These are phyloP conservation scores for Brachyhypopomus occidentalis DNA, from an alignment of 2,113 vertebrate genomes.

Conservation along the genomic window DNA sequence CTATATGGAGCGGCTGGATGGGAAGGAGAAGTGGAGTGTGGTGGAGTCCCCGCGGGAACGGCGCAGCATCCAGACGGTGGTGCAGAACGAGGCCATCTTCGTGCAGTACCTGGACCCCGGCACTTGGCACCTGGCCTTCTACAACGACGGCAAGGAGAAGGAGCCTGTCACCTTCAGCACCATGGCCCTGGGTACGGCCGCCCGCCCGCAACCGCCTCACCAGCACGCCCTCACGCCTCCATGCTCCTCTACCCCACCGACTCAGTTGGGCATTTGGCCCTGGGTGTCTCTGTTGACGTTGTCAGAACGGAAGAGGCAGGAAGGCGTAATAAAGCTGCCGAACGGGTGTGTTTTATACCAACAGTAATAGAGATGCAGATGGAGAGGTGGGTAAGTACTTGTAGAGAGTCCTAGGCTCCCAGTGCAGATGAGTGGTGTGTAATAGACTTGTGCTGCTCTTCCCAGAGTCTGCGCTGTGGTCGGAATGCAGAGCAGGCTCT, in stretches of 20 bases:
- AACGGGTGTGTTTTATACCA: background rate
- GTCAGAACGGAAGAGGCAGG: background rate
- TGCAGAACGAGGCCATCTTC: conserved; percentile 87
- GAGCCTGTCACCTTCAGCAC: conserved; percentile 87
- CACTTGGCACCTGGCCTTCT: conserved; percentile 88
- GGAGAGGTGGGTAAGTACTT: background rate
- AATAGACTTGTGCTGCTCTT: background rate
- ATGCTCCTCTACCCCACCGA: background rate
- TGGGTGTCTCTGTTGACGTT: background rate
- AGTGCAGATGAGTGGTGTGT: background rate
- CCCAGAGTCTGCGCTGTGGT: background rate
- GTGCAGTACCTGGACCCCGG: conserved; percentile 86
- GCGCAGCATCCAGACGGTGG: conserved; percentile 84
- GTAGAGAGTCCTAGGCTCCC: background rate
- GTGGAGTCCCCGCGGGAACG: conserved; percentile 84
- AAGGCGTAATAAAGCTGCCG: background rate
- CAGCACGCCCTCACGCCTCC: background rate
- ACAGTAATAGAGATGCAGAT: background rate
- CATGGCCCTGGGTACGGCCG: conserved; percentile 77
- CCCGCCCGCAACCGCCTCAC: background rate
- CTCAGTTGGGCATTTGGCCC: background rate
- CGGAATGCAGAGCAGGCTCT: conserved; percentile 1
- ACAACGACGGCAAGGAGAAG: conserved; percentile 88
- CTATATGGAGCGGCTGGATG: conserved; percentile 89
- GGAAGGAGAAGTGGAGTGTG: conserved; percentile 90